Evolutionary conservation across 2,888 invertebrate genomes (phyloP), one percentile per base, ranked within the genome.

Genomic region (Stenodema calcarata): DNA sequence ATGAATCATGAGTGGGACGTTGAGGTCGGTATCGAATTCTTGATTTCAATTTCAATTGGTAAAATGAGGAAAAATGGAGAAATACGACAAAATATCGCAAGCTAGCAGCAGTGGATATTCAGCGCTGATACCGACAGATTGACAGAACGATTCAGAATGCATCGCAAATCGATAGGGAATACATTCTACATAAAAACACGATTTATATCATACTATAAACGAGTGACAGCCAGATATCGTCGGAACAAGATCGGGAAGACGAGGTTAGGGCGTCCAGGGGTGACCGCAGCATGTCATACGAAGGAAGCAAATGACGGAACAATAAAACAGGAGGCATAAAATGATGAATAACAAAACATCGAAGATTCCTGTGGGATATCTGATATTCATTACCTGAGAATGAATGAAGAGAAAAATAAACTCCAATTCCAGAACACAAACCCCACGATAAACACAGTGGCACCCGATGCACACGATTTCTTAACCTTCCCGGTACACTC

Each of bases 231-330:
- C 7, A 7, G 35, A 35, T 35, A 35, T 35, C 35, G 35, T 35
- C 2, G 7, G 2, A 7, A 35, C 35, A 35, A 35, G 35, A 35
- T 7, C n/a, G 28, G 23, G 23, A 7, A 12, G 9, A 41, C 18
- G 73, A 78, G 78, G 78, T 78, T 78, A 78, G 4, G 18, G 6
- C 35, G 11, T 27, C 41, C 18, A 42, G 9, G 16, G 41, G 16
- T 78, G 3, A 3, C 78, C 44, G 44, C 78, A 78, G 27, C 78
- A 78, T 23, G 78, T 78, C 78, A 78, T 30, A 11, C 75, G 75
- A 76, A 76, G 75, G 16, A 76, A 18, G 41, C 35, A 76, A 76
- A 76, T n/a, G 9, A 76, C 42, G 6, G 78, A 44, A 78, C 1
- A 0, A 11, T 23, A 78, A n/a, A 44, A 44, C 27, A 44, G 23